Evolutionary conservation across 2,113 vertebrate species (phyloP), one percentile per base, ranked within the genome.

Genomic region (Sarotherodon lohbergeri): DNA sequence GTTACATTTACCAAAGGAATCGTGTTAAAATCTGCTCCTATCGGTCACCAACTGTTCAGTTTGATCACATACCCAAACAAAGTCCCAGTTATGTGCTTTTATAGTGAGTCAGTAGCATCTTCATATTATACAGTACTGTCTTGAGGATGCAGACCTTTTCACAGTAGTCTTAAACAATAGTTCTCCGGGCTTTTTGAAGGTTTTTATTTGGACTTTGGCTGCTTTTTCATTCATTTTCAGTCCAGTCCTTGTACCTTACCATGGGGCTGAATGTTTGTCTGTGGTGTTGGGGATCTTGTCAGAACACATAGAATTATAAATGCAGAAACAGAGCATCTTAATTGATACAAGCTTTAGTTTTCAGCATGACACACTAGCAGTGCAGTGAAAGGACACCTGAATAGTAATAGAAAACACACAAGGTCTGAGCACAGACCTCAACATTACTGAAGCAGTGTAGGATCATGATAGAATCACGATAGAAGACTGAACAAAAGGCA

Each of bases 161-260:
- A 46, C 22, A 17, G 68, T 46, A 16, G 41, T 73, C n/a, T 17
- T 73, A 46, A 73, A 5, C 5, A 48, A 48, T 48, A 46, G 39
- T 73, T 46, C 68, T 46, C 22, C 0, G 14, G 39, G 68, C 22
- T 73, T 48, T 11, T 0, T 48, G 22, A 73, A 29, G 39, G n/a
- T 24, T 71, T 71, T 71, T 43, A 41, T 24, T 24, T 43, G 36
- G 19, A 24, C 36, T 9, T 71, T 43, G 4, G 39, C 41, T 73
- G 22, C 41, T 73, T 29, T 73, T 48, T 48, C 14, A 73, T 9
- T 27, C 22, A 73, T 73, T 27, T 46, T 27, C 7, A 27, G 66
- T 14, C 39, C 13, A 46, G 68, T 48, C 1, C 5, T 46, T 48
- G 8, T 46, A 46, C 39, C 39, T 46, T 14, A 46, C 13, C 22